Conservation (phyloP, 2,113 vertebrate genomes). For the Anseranas semipalmata region DNA sequence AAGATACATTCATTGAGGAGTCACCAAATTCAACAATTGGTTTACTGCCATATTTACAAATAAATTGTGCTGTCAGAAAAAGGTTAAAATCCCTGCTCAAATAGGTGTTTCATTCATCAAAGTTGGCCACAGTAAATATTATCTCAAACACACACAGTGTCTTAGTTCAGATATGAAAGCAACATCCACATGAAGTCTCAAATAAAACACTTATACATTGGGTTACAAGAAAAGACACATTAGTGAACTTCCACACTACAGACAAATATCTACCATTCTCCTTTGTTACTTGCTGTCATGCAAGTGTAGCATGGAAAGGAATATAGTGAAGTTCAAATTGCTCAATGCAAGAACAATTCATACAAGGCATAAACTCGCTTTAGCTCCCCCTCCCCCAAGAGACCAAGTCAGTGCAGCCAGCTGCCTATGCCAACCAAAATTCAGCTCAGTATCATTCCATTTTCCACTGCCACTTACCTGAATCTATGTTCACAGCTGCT, state of each 20-base stretch:
- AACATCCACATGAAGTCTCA: neutral
- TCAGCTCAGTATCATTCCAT: neutral
- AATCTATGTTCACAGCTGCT: neutral
- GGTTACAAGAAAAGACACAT: neutral
- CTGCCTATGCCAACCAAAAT: neutral
- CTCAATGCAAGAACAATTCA: neutral
- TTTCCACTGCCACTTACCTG: neutral
- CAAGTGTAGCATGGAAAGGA: neutral
- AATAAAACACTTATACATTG: neutral
- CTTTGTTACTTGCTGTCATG: neutral
- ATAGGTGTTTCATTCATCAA: neutral
- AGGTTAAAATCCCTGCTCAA: neutral
- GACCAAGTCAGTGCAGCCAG: neutral
- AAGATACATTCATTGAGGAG: neutral
- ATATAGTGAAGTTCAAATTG: neutral
- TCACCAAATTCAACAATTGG: neutral
- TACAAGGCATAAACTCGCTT: neutral
- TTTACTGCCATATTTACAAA: neutral
- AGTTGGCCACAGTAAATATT: neutral
- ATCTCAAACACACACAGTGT: neutral
- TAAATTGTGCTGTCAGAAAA: neutral
- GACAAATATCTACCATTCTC: neutral
- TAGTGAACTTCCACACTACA: neutral
- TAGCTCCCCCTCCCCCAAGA: neutral
- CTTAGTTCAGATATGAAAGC: neutral